phyloP scores from a whole-genome alignment of 2,113 vertebrate genomes.

The Tiliqua scincoides region DNA sequence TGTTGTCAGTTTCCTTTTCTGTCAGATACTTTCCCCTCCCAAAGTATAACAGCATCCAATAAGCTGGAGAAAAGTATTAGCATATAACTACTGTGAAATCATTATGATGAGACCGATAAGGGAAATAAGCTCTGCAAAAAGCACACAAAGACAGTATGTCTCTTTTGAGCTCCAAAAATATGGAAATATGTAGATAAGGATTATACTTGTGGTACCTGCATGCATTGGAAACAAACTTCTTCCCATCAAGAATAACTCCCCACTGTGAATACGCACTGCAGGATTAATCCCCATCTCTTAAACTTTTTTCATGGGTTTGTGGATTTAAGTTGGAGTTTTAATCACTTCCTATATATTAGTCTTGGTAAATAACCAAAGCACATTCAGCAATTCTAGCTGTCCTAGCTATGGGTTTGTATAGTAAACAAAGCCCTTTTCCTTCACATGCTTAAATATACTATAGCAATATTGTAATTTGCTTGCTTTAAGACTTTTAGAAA shows the following conservation, averaged over 20 bases:
- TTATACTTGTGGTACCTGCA: conserved; percentile 10
- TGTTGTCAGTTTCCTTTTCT: background rate
- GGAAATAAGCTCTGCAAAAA: conserved; percentile 17
- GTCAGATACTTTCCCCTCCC: background rate
- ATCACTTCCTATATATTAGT: conserved; percentile 7
- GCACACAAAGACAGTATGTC: conserved; percentile 10
- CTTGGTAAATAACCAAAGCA: conserved; percentile 4
- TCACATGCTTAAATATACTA: background rate
- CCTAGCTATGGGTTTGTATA: background rate
- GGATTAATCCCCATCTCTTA: conserved; percentile 13
- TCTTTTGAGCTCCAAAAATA: conserved; percentile 33
- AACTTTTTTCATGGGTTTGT: conserved; percentile 1
- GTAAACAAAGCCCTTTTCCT: background rate
- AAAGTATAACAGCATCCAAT: background rate
- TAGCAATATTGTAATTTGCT: background rate
- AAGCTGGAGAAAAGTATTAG: conserved; percentile 28
- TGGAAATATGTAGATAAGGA: conserved; percentile 38
- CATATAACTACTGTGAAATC: conserved; percentile 29
- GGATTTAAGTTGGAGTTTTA: conserved; percentile 3
- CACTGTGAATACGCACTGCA: background rate
- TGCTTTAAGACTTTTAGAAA: background rate
- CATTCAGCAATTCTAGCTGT: background rate
- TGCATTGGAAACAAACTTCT: background rate
- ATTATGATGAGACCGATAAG: conserved; percentile 25
- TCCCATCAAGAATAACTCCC: background rate